Base-by-base conservation (phyloP, 2,797 vertebrate genomes). In the Etheostoma perlongum region DNA sequence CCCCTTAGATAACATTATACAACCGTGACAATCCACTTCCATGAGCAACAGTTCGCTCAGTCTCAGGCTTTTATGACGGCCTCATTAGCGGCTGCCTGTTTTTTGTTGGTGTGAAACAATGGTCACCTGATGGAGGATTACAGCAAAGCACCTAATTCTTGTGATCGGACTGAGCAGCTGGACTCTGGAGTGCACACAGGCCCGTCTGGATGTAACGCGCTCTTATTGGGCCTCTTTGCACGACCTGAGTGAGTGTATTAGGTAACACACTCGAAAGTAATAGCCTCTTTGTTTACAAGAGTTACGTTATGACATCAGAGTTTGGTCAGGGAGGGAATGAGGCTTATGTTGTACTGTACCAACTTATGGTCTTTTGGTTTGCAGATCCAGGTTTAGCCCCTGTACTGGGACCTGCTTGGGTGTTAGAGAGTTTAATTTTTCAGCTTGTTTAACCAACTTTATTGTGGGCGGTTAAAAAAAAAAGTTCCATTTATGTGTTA, bases 61-160 rank as follows among this genome's bases (percentile, higher is more conserved):
- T 30, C 49, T 57, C 3, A 3, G 57, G 68, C 52, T 74, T 49
- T 72, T 65, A n/a, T 64, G 67, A 68, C 66, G 78, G 78, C 66
- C 61, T 82, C 68, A 61, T 89, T 68, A 72, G 55, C 16, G 8
- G 1, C 25, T 25, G 73, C 15, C 52, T 88, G 77, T 79, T 78
- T 79, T 85, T 68, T 44, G 83, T 78, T 74, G 52, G 59, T 58
- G 47, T 76, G 66, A 78, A 91, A 83, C 67, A 73, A 72, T 1
- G 27, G 44, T 47, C 67, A 52, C 72, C 81, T 84, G 64, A 84
- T 81, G 62, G 47, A 75, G 84, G 83, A 91, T 91, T 90, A 90
- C 49, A 71, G 57, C 40, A 0, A 66, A 89, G 69, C 89, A 85
- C 85, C 86, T 90, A 88, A 91, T 84, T 81, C 33, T 33, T 53